Evolutionary conservation across 2,797 vertebrate species (phyloP).

Genomic region (Sphenopsis melanotis): DNA sequence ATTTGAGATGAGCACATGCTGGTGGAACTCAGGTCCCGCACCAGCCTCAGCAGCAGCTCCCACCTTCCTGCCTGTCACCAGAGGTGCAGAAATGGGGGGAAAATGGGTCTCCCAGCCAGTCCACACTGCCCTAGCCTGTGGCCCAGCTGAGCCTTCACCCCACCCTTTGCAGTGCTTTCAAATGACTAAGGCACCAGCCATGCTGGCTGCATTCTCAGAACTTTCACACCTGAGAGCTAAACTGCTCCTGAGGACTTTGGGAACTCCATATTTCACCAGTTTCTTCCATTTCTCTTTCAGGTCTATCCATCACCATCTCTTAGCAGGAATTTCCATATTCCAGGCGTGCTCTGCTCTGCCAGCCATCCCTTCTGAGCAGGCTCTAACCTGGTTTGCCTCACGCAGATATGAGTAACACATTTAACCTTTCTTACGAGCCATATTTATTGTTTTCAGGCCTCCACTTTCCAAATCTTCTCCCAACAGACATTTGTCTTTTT

Average conservation of each 20-base stretch:
- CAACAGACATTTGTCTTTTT: neutral
- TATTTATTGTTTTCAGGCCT: conserved; percentile 15
- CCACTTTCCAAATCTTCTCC: conserved; percentile 4
- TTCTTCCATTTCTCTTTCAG: neutral
- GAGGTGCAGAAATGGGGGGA: neutral
- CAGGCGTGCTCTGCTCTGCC: neutral
- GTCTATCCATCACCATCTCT: neutral
- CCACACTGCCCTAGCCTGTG: rapidly evolving
- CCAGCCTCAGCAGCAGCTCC: neutral
- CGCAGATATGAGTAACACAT: neutral
- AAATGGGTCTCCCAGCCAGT: neutral
- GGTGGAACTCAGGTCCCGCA: neutral
- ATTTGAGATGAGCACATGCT: neutral
- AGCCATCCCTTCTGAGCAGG: rapidly evolving
- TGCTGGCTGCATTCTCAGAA: neutral
- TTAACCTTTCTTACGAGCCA: conserved; percentile 34
- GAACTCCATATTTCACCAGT: neutral
- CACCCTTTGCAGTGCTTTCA: neutral
- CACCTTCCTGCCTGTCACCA: neutral
- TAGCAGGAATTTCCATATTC: conserved; percentile 34
- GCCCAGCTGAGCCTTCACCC: neutral
- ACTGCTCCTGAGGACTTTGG: neutral
- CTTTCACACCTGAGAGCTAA: neutral
- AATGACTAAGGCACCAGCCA: neutral
- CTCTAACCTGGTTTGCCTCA: conserved; percentile 39